Conservation (phyloP, 92 coral and sea anemone species). For the Palythoa grandiflora region DNA sequence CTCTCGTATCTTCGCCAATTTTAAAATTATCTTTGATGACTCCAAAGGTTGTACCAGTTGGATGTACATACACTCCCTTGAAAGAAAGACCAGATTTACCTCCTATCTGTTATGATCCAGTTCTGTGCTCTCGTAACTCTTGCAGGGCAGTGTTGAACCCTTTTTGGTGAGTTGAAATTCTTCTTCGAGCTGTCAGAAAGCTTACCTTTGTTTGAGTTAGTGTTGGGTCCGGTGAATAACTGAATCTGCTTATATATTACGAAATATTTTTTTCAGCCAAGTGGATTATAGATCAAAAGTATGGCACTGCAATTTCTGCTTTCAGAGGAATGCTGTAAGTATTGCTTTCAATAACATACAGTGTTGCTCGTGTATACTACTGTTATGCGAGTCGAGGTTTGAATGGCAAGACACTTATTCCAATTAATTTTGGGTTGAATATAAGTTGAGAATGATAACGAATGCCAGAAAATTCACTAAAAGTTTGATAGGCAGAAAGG, state of each 20-base stretch:
- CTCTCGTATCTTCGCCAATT: not conserved
- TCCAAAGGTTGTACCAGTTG: conserved; percentile 94
- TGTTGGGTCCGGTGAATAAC: not conserved
- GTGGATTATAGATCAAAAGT: conserved; percentile 99
- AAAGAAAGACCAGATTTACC: conserved; percentile 97
- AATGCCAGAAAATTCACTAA: too few species aligned
- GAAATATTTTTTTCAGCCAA: conserved; percentile 70
- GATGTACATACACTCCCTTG: conserved; percentile 93
- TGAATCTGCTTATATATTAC: not conserved
- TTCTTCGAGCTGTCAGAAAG: not conserved
- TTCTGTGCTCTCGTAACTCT: conserved; percentile 92
- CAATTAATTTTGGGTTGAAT: too few species aligned
- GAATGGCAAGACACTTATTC: too few species aligned
- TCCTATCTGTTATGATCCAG: conserved; percentile 99
- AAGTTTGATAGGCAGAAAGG: too few species aligned
- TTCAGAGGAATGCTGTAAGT: conserved; percentile 99
- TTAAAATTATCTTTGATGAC: not conserved
- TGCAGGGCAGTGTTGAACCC: conserved; percentile 98
- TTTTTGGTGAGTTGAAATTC: conserved; percentile 75
- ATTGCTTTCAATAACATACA: not conserved
- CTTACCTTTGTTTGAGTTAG: not conserved
- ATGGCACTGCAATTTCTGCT: conserved; percentile 99
- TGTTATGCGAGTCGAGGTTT: not conserved
- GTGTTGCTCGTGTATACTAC: too few species aligned
- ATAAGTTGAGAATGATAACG: too few species aligned